Conservation (phyloP, 2,797 vertebrate species). For the Coccyzus lansbergi region DNA sequence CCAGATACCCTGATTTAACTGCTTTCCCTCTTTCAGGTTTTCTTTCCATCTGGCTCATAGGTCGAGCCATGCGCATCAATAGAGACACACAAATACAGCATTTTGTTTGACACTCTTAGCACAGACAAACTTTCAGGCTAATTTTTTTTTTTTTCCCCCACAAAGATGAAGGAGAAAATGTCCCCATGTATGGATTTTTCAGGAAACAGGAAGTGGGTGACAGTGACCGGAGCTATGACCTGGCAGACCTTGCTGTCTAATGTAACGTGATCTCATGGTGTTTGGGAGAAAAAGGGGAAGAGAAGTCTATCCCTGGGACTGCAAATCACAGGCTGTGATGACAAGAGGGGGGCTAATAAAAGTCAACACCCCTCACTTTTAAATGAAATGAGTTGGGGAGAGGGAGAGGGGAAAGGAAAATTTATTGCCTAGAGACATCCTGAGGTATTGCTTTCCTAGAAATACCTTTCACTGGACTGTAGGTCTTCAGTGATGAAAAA, state of each 20-base stretch:
- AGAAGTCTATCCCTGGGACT: conserved; percentile 60
- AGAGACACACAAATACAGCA: neutral
- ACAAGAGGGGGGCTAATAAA: conserved; percentile 71
- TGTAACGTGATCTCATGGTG: conserved; percentile 41
- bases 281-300: conserved; percentile 37
- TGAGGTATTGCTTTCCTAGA: conserved; percentile 18
- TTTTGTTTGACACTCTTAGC: neutral
- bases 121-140: neutral
- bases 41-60: neutral
- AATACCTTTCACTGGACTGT: conserved; percentile 32
- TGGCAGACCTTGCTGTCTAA: conserved; percentile 49
- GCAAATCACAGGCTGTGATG: conserved; percentile 76
- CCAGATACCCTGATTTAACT: conserved; percentile 45
- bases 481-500: conserved; percentile 9
- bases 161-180: neutral
- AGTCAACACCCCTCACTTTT: conserved; percentile 65
- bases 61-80: rapidly evolving
- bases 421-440: conserved; percentile 61
- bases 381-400: conserved; percentile 38
- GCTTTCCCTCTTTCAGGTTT: neutral
- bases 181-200: conserved; percentile 6
- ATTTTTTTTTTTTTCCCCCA: neutral
- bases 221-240: conserved; percentile 61
- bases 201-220: conserved; percentile 70
- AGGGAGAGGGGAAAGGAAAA: conserved; percentile 49